A percentile compares a stretch with the other conserved stretches of the same genome.
Conservation (phyloP, 2,113 vertebrate species). For the Columba livia region DNA sequence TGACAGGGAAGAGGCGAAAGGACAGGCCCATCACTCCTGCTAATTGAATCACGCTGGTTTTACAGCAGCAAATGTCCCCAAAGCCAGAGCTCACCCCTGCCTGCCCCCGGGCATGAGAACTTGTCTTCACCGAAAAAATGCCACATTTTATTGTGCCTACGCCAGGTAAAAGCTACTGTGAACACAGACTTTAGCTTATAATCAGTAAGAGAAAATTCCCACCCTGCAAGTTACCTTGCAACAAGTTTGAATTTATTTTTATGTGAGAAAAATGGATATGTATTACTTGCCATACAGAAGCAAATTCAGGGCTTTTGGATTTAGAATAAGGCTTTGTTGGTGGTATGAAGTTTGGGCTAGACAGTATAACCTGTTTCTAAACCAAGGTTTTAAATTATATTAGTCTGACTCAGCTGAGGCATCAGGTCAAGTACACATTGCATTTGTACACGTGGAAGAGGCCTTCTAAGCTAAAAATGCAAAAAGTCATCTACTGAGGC, state of each 20-base stretch:
- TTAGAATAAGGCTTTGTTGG: background rate
- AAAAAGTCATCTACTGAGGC: background rate
- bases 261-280: background rate
- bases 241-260: background rate
- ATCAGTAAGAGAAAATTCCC: background rate
- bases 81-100: background rate
- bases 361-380: background rate
- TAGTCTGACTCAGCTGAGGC: background rate
- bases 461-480: background rate
- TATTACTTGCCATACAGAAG: background rate
- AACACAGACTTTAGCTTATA: background rate
- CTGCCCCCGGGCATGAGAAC: rapidly evolving
- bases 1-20: background rate
- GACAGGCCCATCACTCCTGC: rapidly evolving
- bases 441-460: rapidly evolving
- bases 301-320: background rate
- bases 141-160: background rate
- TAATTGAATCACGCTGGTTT: background rate
- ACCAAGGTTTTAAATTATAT: background rate
- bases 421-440: background rate
- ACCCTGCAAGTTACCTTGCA: background rate
- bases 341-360: background rate
- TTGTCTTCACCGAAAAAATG: background rate
- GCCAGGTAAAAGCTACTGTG: background rate
- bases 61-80: background rate